Evolutionary conservation across 2,113 vertebrate genomes (phyloP).

Genomic region (Potamarius usumacintae): DNA sequence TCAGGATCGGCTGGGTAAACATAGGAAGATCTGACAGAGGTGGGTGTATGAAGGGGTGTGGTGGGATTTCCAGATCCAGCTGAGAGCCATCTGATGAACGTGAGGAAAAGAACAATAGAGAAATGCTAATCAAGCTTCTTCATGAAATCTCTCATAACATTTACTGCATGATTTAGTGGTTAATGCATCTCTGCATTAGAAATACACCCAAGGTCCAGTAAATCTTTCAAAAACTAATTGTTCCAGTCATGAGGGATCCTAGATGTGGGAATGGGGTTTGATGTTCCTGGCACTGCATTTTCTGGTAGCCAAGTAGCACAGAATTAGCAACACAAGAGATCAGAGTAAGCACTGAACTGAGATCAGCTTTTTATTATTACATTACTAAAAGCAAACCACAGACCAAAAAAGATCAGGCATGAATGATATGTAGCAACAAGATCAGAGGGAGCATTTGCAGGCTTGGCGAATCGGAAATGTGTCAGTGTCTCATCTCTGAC

Average conservation of each 20-base stretch:
- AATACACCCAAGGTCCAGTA: constrained; percentile 27
- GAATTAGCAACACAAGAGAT: constrained; percentile 55
- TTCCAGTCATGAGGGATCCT: neutral
- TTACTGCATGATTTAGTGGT: neutral
- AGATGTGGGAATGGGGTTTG: constrained; percentile 1
- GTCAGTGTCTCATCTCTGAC: constrained; percentile 13
- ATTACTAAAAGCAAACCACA: constrained; percentile 44
- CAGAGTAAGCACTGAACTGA: constrained; percentile 18
- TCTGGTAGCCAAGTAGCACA: neutral
- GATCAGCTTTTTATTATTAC: constrained; percentile 42
- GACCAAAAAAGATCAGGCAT: constrained; percentile 1
- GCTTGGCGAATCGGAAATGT: constrained; percentile 22
- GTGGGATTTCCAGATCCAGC: constrained; percentile 37
- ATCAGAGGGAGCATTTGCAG: constrained; percentile 32
- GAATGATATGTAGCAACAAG: neutral
- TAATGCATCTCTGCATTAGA: constrained; percentile 15
- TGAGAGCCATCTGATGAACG: constrained; percentile 10
- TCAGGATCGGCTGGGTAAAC: constrained; percentile 44
- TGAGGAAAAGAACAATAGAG: constrained; percentile 8
- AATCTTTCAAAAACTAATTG: constrained; percentile 24
- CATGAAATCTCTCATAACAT: constrained; percentile 17
- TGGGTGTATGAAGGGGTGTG: constrained; percentile 32
- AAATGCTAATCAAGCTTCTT: neutral
- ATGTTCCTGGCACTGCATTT: neutral
- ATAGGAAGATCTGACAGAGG: constrained; percentile 26